Conservation (phyloP, 2,113 vertebrate species). For the Cyprinodon variegatus region DNA sequence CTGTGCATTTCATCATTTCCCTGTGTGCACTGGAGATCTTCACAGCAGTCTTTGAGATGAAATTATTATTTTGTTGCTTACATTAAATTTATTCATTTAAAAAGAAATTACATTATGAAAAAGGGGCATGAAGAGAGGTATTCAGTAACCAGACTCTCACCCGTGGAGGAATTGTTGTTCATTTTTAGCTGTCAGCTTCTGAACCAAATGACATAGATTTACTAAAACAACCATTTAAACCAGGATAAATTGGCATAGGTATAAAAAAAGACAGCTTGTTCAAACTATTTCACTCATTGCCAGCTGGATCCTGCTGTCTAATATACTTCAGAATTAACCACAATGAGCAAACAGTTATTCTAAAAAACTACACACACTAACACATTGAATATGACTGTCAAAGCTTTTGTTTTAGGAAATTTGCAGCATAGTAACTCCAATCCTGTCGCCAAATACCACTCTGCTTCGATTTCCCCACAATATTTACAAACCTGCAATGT, state of each 20-base stretch:
- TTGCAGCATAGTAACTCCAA: not conserved
- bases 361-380: not conserved
- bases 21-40: not conserved
- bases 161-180: not conserved
- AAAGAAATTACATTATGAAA: constrained; percentile 14
- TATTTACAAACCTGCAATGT: constrained; percentile 18
- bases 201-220: not conserved
- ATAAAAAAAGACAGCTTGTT: not conserved
- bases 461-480: not conserved
- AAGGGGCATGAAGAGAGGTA: constrained; percentile 12
- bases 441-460: not conserved
- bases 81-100: not conserved
- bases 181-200: constrained; percentile 17
- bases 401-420: not conserved
- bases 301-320: not conserved
- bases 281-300: constrained; percentile 11
- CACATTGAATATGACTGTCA: not conserved
- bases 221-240: not conserved
- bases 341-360: constrained; percentile 1
- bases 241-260: not conserved
- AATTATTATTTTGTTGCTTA: not conserved
- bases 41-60: not conserved
- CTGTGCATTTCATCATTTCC: not conserved
- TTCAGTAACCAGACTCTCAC: constrained; percentile 16
- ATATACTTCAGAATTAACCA: constrained; percentile 12